Evolutionary conservation across 2,888 invertebrate genomes (phyloP).

Genomic region (Troides aeacus): DNA sequence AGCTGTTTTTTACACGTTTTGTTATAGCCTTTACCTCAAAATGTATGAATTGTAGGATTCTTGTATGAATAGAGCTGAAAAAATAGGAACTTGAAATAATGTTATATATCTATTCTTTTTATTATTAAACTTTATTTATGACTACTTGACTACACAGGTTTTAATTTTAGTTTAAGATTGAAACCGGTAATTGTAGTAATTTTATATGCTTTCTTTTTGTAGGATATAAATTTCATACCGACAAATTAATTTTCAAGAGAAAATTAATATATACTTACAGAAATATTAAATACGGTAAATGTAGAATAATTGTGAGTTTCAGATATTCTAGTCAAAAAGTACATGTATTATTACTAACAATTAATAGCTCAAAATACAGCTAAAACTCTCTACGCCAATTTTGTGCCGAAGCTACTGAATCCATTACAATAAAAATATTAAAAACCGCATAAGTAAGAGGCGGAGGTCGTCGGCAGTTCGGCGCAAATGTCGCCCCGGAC

Average conservation of each 20-base stretch:
- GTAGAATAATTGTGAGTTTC: too few relatives aligned
- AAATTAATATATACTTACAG: too few relatives aligned
- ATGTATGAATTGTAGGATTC: constrained; percentile 42
- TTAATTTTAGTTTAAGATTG: too few relatives aligned
- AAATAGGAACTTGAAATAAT: neutral
- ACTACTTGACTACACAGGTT: too few relatives aligned
- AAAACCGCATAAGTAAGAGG: constrained; percentile 80
- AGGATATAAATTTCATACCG: too few relatives aligned
- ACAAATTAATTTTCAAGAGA: too few relatives aligned
- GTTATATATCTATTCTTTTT: neutral
- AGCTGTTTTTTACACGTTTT: constrained; percentile 83
- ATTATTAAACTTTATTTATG: neutral
- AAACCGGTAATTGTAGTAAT: too few relatives aligned
- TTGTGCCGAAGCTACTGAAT: constrained; percentile 57
- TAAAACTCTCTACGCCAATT: constrained; percentile 41
- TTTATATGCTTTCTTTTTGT: too few relatives aligned
- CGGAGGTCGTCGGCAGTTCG: constrained; percentile 78
- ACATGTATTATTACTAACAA: neutral
- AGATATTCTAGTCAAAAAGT: too few relatives aligned
- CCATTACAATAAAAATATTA: constrained; percentile 84
- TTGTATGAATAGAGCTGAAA: neutral
- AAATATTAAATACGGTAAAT: too few relatives aligned
- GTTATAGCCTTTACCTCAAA: constrained; percentile 62
- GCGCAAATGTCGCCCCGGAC: constrained; percentile 79
- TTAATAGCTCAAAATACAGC: neutral